Evolutionary conservation across 2,888 invertebrate species (phyloP), one percentile per base, ranked within the genome.

Genomic region (Macaria notata): DNA sequence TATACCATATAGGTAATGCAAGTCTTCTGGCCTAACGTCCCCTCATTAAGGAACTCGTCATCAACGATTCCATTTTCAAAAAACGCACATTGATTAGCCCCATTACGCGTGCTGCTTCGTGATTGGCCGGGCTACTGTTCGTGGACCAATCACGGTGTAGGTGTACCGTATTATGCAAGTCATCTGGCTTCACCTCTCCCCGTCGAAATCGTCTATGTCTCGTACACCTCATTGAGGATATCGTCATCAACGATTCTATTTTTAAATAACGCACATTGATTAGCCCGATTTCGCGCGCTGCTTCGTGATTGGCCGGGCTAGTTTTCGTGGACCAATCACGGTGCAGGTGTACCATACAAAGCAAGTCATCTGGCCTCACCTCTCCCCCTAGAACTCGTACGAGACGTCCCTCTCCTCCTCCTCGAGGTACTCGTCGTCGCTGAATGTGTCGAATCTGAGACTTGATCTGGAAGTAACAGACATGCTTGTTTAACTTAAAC

Each of bases 381-480:
- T 3, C 41, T 9, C 39, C 50, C 36, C 36, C 50, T 56, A 59
- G 58, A 31, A 54, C 19, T 19, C 19, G 19, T 19, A 19, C 1
- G 19, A 19, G 19, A 2, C 19, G 19, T 19, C n/a, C n/a, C n/a
- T n/a, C n/a, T 61, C 55, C 54, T 61, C 58, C 64, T 64, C 58
- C 46, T 60, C 61, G 58, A 50, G 51, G 62, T 52, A 46, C 8
- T 57, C 47, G 46, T 54, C 45, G 49, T 56, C 54, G 57, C 41
- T 56, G 48, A 6, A 63, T 31, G 46, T 47, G 59, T 59, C 55
- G 52, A 49, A 53, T 29, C 53, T 33, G 46, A 42, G 9, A 65
- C 71, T 61, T 62, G 67, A 57, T 53, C 59, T 69, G 68, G 61
- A 65, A 61, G 48, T 8, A 51, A 56, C n/a, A 36, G 19, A 6